Evolutionary conservation across 2,888 invertebrate species (phyloP).

Genomic region (Mythimna vitellina): DNA sequence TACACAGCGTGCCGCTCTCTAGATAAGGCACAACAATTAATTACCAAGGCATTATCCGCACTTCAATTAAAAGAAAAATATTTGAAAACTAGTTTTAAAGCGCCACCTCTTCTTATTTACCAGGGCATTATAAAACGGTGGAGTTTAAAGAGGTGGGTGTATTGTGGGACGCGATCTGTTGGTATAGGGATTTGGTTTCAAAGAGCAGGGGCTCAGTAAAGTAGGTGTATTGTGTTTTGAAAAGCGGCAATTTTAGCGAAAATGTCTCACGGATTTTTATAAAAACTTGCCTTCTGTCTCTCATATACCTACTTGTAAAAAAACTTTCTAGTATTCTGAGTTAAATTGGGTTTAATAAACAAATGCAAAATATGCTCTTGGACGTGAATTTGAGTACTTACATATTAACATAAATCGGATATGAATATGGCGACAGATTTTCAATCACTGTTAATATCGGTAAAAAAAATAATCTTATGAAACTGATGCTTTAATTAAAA

Average conservation of each 20-base stretch:
- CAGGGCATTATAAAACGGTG: constrained; percentile 39
- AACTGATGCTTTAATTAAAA: too few species aligned
- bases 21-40: constrained; percentile 50
- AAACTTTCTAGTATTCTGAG: too few species aligned
- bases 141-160: constrained; percentile 16
- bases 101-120: constrained; percentile 19
- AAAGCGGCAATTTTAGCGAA: not conserved
- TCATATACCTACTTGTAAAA: too few species aligned
- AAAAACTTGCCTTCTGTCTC: not conserved
- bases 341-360: too few species aligned
- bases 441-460: too few species aligned
- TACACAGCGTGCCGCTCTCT: constrained; percentile 5
- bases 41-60: constrained; percentile 44
- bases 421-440: too few species aligned
- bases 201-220: not conserved
- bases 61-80: constrained; percentile 48
- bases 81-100: constrained; percentile 49
- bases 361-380: too few species aligned
- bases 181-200: constrained; percentile 14
- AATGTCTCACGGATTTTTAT: not conserved
- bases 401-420: too few species aligned
- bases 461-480: too few species aligned
- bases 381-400: too few species aligned
- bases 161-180: not conserved
- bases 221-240: not conserved